Evolutionary conservation across 2,888 invertebrate genomes (phyloP), one percentile per base, ranked within the genome.

Genomic region (Drosophila ezoana): DNA sequence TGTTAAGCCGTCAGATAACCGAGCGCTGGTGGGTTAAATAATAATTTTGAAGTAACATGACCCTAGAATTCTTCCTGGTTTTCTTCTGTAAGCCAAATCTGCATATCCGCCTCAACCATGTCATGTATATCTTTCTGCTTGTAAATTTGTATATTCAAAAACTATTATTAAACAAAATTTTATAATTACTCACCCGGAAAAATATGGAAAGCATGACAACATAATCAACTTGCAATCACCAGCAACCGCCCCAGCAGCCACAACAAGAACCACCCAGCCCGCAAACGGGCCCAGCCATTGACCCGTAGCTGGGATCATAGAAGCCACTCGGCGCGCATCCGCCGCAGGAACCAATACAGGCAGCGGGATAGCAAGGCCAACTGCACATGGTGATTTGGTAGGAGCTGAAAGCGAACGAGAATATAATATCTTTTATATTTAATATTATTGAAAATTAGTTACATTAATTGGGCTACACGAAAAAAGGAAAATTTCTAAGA

Each of bases 271-370:
- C 75, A 9, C 81, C 75, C 53, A 74, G 66, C 13, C 72, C 65
- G 32, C 53, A 49, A 45, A 54, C 65, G 1, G 82, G 57, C 10
- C 86, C 86, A 41, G 59, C 59, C 45, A 57, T 67, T 3, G 57
- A 10, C 0, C 76, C 82, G 49, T 59, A 82, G 43, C 57, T 54
- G 28, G 82, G 76, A 66, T 85, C 81, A 51, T 63, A 85, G 38
- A 85, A 81, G 0, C 81, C 81, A 38, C 86, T 85, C 3, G 82
- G 82, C 0, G 48, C 75, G 11, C 75, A 72, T 6, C 82, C 67
- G 8, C 81, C 81, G 37, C 81, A 81, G 1, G 76, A 47, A 18
- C 69, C 70, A 5, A 81, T 60, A 11, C 76, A 79, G 18, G 81
- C 76, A 38, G 45, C 28, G 6, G 81, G 81, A 63, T 76, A 83